Evolutionary conservation across 2,797 vertebrate genomes (phyloP), one percentile per base, ranked within the genome.

Genomic region (Lithobates pipiens): DNA sequence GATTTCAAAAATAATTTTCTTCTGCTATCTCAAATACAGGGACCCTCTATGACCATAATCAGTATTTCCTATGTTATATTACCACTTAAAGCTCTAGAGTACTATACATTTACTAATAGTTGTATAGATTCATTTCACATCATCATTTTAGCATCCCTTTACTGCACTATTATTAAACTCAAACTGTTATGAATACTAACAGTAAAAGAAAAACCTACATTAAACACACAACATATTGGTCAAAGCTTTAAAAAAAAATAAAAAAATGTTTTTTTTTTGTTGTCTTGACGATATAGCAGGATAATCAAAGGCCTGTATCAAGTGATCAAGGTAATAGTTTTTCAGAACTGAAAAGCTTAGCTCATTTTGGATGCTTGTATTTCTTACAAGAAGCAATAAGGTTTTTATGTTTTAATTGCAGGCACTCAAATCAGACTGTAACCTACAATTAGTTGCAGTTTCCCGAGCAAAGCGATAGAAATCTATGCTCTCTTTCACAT

Each of bases 401-500:
- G 68, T 72, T 80, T 79, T 71, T 71, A 72, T 72, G 68, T 57
- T 36, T 8, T 72, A 72, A 72, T 50, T 57, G 32, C 34, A 80
- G 67, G 46, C 79, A 72, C 57, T n/a, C 54, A 72, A 71, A 80
- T 57, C 68, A 36, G 39, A 27, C 78, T 39, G 34, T 54, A 80
- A 50, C 32, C 46, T 80, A 70, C 69, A 80, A 80, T 80, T 80
- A 80, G 68, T 69, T 80, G 79, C 54, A 61, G 54, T 61, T 61
- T 61, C 54, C 54, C 54, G 21, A 61, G 54, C 54, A 23, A 61
- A 61, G 54, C 54, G 73, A 82, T 82, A 82, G 54, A 82, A 82
- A 82, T 82, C 70, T 74, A 69, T 25, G 25, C 63, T 63, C 54
- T 73, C 44, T 82, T 82, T 73, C 70, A 63, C 79, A 82, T 82